phyloP scores from a whole-genome alignment of 2,113 vertebrate species.

The Myotis davidii region DNA sequence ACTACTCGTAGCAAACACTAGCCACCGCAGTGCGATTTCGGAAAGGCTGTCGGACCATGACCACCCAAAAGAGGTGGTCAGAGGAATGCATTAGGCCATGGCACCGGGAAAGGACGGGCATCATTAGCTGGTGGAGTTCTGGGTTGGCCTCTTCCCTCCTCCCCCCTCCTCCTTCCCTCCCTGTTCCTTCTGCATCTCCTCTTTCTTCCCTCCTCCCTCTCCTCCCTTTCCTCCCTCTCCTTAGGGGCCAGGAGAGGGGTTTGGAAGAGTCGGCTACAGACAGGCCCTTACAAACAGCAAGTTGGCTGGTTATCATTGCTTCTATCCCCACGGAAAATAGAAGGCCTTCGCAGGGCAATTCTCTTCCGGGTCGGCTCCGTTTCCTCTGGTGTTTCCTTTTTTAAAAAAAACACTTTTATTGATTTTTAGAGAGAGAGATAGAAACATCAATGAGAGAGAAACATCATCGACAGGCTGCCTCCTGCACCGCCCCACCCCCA shows the following conservation, averaged over 20 bases:
- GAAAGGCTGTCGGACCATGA: neutral
- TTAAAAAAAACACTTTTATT: too few relatives aligned
- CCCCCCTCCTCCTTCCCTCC: neutral
- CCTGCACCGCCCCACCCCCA: too few relatives aligned
- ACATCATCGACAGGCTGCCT: too few relatives aligned
- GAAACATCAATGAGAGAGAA: too few relatives aligned
- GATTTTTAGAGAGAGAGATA: too few relatives aligned
- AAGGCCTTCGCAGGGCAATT: neutral
- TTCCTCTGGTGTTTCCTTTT: neutral
- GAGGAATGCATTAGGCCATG: neutral
- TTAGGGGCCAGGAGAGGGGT: neutral
- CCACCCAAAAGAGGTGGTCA: neutral
- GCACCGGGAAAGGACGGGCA: neutral
- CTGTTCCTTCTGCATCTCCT: neutral
- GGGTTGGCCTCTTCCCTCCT: neutral
- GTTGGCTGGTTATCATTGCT: neutral
- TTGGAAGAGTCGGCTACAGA: neutral
- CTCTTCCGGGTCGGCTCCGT: neutral
- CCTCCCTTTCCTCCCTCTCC: neutral
- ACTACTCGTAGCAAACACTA: conserved; percentile 62
- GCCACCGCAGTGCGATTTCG: conserved; percentile 65
- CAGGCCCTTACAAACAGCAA: neutral
- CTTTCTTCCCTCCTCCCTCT: neutral
- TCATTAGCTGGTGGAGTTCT: neutral
- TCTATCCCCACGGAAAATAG: neutral